Evolutionary conservation across 2,888 invertebrate genomes (phyloP).

Genomic region (Athalia cordata): DNA sequence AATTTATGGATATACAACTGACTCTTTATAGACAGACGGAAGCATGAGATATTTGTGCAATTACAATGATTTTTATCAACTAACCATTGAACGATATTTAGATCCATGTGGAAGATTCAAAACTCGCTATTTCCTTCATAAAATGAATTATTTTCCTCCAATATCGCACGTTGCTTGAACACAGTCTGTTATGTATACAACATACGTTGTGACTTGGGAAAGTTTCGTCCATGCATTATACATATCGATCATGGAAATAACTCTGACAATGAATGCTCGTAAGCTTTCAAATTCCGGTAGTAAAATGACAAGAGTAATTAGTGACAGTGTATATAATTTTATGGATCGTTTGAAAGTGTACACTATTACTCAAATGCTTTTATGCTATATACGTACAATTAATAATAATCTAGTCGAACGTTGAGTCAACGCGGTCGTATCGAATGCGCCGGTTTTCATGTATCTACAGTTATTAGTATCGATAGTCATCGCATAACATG

Average conservation of each 20-base stretch:
- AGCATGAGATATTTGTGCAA: too few relatives aligned
- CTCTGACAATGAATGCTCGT: not conserved
- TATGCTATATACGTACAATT: not conserved
- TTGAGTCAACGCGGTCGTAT: too few relatives aligned
- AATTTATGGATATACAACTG: too few relatives aligned
- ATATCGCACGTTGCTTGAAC: not conserved
- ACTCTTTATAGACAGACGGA: too few relatives aligned
- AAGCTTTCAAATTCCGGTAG: constrained; percentile 12
- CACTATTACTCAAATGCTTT: not conserved
- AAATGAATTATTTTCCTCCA: too few relatives aligned
- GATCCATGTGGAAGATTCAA: too few relatives aligned
- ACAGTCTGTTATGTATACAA: not conserved
- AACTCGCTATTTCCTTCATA: too few relatives aligned
- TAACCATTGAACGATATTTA: too few relatives aligned
- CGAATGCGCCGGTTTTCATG: too few relatives aligned
- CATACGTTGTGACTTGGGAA: not conserved
- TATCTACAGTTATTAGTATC: too few relatives aligned
- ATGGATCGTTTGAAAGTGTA: not conserved
- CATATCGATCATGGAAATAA: constrained; percentile 8
- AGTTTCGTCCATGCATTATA: not conserved
- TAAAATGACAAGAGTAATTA: constrained; percentile 12
- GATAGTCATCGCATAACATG: too few relatives aligned
- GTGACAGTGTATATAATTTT: not conserved
- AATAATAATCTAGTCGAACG: not conserved
- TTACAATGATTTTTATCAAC: too few relatives aligned